Evolutionary conservation across 2,113 vertebrate genomes (phyloP), one percentile per base, ranked within the genome.

Genomic region (Panthera uncia): DNA sequence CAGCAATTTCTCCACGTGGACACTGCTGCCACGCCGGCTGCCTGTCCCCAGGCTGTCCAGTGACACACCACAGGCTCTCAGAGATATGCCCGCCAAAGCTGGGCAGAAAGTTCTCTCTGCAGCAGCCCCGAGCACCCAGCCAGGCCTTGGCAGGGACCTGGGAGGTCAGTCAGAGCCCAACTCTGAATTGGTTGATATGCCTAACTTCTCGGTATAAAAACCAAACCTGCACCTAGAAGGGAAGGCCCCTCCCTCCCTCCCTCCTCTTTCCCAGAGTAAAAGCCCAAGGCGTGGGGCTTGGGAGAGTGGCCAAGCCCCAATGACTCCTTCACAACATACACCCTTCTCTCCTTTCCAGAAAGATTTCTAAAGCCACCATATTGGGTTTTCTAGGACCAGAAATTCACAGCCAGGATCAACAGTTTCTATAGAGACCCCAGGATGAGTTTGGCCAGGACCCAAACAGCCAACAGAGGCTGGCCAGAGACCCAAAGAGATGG

Each of bases 361-460:
- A 91, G 92, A 86, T 80, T 98, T 98, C 97, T 97, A 98, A 98
- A 98, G 97, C 91, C 50, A 93, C 79, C 87, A 82, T 87, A 29
- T 31, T 95, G 97, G 87, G 94, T 94, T 98, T 97, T 98, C 94
- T 83, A 97, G 97, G 96, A 97, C 73, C 92, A 81, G 93, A 98
- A 96, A 98, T 98, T 98, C 97, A 92, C 86, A 97, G 98, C 97
- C 98, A 8, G 85, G 95, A 97, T 80, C 97, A 76, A 82, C 96
- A 97, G 98, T 98, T 98, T 98, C 98, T 97, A 98, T 98, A 98
- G 98, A 98, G 98, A 98, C 98, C 97, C 97, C 79, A 94, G 86
- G 97, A 97, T 97, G 97, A 95, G 98, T 25, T 74, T 98, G 98
- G 98, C 97, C 73, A 73, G 74, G 68, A 83, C 97, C 97, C 98